These are phyloP conservation scores for Lordiphosa clarofinis DNA, from an alignment of 1,140 invertebrate species.

Conservation along the genomic window DNA sequence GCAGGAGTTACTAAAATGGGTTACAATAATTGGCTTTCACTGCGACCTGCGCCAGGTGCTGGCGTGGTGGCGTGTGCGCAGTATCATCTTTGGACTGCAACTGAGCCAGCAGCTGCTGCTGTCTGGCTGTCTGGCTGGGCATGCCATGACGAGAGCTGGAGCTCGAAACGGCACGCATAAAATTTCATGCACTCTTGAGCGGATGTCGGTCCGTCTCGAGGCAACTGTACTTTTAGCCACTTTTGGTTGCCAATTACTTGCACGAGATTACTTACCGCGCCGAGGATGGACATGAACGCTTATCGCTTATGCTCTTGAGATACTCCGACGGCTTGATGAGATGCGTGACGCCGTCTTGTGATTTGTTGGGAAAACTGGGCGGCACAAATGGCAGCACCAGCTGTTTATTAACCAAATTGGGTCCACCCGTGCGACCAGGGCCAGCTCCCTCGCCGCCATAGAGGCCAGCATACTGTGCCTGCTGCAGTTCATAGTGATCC, in stretches of 20 bases:
- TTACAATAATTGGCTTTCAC: constrained; percentile 16
- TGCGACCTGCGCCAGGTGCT: constrained; percentile 61
- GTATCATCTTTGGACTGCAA: constrained; percentile 70
- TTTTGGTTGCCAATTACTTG: constrained; percentile 57
- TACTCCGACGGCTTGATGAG: constrained; percentile 96
- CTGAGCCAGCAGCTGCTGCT: constrained; percentile 35
- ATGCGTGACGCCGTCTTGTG: constrained; percentile 84
- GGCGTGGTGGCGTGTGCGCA: constrained; percentile 72
- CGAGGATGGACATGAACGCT: constrained; percentile 81
- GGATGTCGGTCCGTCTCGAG: constrained; percentile 20
- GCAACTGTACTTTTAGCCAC: constrained; percentile 55
- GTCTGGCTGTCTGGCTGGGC: constrained; percentile 3
- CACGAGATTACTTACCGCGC: constrained; percentile 79
- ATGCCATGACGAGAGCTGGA: constrained; percentile 18
- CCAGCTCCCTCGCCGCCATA: constrained; percentile 31
- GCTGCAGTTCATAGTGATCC: constrained; percentile 72
- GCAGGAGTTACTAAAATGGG: neutral
- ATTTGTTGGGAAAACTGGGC: constrained; percentile 88
- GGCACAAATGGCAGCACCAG: constrained; percentile 92
- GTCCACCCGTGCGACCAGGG: constrained; percentile 78
- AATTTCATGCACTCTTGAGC: constrained; percentile 75
- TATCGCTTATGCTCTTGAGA: constrained; percentile 88
- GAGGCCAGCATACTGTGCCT: constrained; percentile 55
- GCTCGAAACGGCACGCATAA: constrained; percentile 68
- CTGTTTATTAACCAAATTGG: constrained; percentile 89